Evolutionary conservation across 2,888 invertebrate species (phyloP).

Genomic region (Chaitophorus viminalis): DNA sequence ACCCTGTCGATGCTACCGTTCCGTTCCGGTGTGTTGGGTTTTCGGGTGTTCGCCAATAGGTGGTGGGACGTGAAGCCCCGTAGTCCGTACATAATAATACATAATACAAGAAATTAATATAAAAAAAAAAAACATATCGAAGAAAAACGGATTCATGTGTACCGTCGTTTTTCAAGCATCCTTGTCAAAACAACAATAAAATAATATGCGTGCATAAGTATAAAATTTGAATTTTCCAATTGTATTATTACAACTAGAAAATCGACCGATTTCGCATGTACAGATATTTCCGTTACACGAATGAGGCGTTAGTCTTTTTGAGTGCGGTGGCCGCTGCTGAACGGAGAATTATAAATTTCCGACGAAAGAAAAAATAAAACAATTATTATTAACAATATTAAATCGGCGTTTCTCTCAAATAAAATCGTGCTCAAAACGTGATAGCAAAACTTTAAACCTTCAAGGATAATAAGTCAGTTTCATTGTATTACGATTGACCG

Average conservation of each 20-base stretch:
- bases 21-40: constrained; percentile 54
- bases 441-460: not conserved
- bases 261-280: constrained; percentile 5
- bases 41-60: constrained; percentile 59
- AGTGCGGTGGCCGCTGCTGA: not conserved
- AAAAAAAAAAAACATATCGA: constrained; percentile 22
- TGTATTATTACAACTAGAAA: constrained; percentile 23
- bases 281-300: constrained; percentile 36
- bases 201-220: constrained; percentile 36
- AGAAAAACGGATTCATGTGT: constrained; percentile 51
- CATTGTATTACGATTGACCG: not conserved
- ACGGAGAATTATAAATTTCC: not conserved
- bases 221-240: constrained; percentile 43
- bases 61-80: constrained; percentile 44
- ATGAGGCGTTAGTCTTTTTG: not conserved
- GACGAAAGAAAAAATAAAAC: not conserved
- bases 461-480: not conserved
- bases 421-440: not conserved
- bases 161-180: constrained; percentile 34
- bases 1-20: constrained; percentile 57
- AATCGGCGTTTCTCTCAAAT: not conserved
- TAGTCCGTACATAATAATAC: constrained; percentile 30
- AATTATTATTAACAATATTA: not conserved
- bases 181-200: constrained; percentile 46
- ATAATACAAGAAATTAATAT: constrained; percentile 33